Conservation (phyloP, 2,888 invertebrate species). For the Sminthurides aquaticus region DNA sequence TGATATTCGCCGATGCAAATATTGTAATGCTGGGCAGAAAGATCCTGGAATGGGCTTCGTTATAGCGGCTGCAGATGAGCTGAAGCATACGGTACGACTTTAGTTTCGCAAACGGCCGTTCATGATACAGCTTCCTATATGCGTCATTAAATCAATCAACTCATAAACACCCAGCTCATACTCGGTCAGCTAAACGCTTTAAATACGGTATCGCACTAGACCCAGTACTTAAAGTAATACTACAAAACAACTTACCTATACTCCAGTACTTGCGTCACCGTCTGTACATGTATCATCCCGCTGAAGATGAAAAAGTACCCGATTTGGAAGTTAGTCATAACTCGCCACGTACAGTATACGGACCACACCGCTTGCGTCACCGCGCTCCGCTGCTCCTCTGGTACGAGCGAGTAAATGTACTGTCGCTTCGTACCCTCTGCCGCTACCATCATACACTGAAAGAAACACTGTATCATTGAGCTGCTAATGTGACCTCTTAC, state of each 20-base stretch:
- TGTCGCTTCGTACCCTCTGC: neutral
- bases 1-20: neutral
- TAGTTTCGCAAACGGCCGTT: neutral
- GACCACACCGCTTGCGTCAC: neutral
- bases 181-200: no score
- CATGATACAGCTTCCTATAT: neutral
- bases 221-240: no score
- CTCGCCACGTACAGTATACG: neutral
- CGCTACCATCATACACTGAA: slow-evolving; percentile 8
- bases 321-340: slow-evolving; percentile 2
- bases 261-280: neutral
- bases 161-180: no score
- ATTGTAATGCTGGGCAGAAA: neutral
- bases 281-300: slow-evolving; percentile 6
- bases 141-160: no score
- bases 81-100: slow-evolving; percentile 12
- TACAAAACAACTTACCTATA: neutral
- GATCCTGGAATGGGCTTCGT: neutral
- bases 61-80: neutral
- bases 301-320: slow-evolving; percentile 2
- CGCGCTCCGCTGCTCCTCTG: neutral
- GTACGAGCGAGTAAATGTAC: slow-evolving; percentile 6
- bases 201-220: no score
- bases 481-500: neutral
- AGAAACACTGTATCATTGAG: neutral